Base-by-base conservation (phyloP, 2,888 invertebrate genomes). In the Ochropacha duplaris region DNA sequence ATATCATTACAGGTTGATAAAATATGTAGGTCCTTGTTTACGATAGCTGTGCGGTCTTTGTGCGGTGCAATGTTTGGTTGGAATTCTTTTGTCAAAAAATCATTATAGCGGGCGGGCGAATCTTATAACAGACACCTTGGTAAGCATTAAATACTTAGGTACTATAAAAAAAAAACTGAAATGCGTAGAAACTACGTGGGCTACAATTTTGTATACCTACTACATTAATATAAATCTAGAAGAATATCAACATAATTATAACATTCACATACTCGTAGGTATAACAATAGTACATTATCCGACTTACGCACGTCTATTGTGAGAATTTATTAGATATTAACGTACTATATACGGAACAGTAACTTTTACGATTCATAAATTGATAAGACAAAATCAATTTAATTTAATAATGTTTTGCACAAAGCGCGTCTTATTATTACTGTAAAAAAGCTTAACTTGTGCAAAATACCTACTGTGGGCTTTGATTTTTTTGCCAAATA, bases 211-310 rank as follows among this genome's bases (percentile, higher is more conserved):
- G n/a, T 19, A 19, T 19, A n/a, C n/a, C n/a, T n/a, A n/a, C n/a
- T n/a, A n/a, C n/a, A 24, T 24, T 4, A 5, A 9, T 44, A 31
- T 31, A 12, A 16, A 44, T 19, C 3, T 44, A 44, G 44, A n/a
- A n/a, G n/a, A n/a, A 19, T 19, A 19, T n/a, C 44, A 2, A 19
- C 9, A 6, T 44, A 44, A 6, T n/a, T 39, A 39, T n/a, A 39
- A 39, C 16, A 39, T 39, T 39, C 14, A 39, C 16, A 39, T n/a
- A n/a, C n/a, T n/a, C n/a, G n/a, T n/a, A n/a, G n/a, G n/a, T 44
- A 5, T n/a, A 44, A 44, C 44, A 44, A 44, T 44, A 14, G 44
- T 44, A 28, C 56, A 58, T 56, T 56, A 50, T 56, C 57, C 51
- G 51, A 56, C 36, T 36, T 19, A 26, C 14, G 50, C 24, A 50